These are phyloP conservation scores for Hippocampus guttulatus DNA, from an alignment of 2,113 vertebrate genomes.

Conservation along the genomic window DNA sequence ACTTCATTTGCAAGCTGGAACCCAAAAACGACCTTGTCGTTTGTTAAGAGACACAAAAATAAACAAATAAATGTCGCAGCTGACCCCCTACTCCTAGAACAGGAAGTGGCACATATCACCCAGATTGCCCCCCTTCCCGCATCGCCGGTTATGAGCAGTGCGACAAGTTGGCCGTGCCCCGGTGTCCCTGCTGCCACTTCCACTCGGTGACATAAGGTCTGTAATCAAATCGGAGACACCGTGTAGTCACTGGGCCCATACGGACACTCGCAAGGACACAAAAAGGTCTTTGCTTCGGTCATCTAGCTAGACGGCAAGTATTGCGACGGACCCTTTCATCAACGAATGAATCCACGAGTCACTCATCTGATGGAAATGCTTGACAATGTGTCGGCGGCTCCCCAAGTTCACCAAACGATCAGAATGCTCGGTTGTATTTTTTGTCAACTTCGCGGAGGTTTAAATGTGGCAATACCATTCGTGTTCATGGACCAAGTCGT, in stretches of 20 bases:
- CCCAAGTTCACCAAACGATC: background rate
- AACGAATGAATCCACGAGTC: background rate
- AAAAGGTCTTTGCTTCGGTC: background rate
- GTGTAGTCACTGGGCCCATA: background rate
- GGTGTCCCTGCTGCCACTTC: conserved; percentile 10
- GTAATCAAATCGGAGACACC: background rate
- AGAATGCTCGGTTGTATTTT: background rate
- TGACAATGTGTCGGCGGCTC: no score
- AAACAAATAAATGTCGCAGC: conserved; percentile 15
- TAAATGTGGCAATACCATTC: background rate
- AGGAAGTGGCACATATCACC: conserved; percentile 10
- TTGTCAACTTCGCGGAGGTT: background rate
- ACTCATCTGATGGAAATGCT: no score
- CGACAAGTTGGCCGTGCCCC: conserved; percentile 15
- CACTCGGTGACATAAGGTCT: background rate
- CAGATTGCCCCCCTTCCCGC: background rate
- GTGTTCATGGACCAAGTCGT: conserved; percentile 10
- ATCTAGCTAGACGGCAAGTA: background rate
- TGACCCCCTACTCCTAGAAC: conserved; percentile 13
- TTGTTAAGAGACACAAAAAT: background rate
- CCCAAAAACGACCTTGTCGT: conserved; percentile 20
- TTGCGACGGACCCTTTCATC: background rate
- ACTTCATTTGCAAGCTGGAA: background rate
- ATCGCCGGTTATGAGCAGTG: conserved; percentile 9
- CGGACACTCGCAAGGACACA: background rate